phyloP scores from a whole-genome alignment of 1,140 invertebrate species.

The Drosophila bocki region DNA sequence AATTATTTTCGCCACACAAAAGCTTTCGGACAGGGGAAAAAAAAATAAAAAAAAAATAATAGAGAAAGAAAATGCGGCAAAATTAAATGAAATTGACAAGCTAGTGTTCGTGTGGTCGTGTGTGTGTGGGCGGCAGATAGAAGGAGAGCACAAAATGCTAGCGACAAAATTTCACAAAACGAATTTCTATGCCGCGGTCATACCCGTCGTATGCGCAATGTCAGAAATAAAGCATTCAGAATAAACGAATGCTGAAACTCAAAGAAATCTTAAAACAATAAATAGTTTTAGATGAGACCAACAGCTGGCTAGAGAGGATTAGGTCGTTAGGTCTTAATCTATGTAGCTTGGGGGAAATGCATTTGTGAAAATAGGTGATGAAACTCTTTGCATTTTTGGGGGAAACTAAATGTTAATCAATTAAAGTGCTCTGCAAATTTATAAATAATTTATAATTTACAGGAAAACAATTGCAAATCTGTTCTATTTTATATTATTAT shows the following conservation, averaged over 20 bases:
- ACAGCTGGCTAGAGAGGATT: not conserved
- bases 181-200: slow-evolving; percentile 35
- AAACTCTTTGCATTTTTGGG: not conserved
- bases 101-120: slow-evolving; percentile 14
- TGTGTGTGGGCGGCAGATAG: slow-evolving; percentile 36
- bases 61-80: slow-evolving; percentile 56
- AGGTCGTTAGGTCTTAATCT: not conserved
- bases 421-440: not conserved
- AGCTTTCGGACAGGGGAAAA: slow-evolving; percentile 39
- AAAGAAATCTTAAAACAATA: slow-evolving; percentile 18
- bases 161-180: slow-evolving; percentile 33
- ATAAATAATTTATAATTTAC: not conserved
- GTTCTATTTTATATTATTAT: not conserved
- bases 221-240: slow-evolving; percentile 33
- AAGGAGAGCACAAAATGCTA: slow-evolving; percentile 42
- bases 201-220: slow-evolving; percentile 39
- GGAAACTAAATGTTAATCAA: not conserved
- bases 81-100: slow-evolving; percentile 78
- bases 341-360: not conserved
- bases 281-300: not conserved
- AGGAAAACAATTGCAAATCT: not conserved
- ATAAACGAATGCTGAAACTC: not conserved
- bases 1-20: slow-evolving; percentile 57
- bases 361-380: not conserved
- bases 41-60: slow-evolving; percentile 35